Evolutionary conservation across 2,888 invertebrate species (phyloP).

Genomic region (Bugula neritina): DNA sequence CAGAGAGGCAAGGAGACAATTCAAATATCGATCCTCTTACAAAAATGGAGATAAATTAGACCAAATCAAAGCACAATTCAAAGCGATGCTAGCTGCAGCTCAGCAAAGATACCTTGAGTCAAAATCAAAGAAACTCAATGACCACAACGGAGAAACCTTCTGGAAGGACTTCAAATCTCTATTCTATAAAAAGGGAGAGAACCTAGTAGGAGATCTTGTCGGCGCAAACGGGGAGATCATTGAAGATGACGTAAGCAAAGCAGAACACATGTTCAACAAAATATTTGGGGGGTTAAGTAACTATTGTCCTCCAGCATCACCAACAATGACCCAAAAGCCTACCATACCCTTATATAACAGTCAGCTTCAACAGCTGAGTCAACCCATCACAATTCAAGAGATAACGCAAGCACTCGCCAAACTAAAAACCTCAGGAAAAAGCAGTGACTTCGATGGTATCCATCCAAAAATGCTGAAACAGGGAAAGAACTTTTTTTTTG

Average conservation of each 20-base stretch:
- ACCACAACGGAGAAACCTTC: neutral
- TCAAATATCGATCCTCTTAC: conserved; percentile 6
- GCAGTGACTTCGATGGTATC: conserved; percentile 3
- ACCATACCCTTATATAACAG: neutral
- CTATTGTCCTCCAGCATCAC: neutral
- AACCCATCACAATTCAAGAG: conserved; percentile 2
- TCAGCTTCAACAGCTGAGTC: neutral
- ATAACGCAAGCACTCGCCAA: neutral
- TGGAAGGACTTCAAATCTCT: conserved; percentile 3
- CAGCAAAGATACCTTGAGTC: conserved; percentile 14
- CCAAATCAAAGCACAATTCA: too few relatives aligned
- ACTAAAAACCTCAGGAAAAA: conserved; percentile 7
- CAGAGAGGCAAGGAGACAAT: neutral
- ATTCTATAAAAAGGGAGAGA: neutral
- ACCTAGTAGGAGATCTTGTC: neutral
- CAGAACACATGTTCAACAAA: conserved; percentile 10
- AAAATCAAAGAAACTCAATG: conserved; percentile 8
- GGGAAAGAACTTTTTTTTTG: conserved; percentile 3
- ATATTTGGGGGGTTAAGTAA: conserved; percentile 3
- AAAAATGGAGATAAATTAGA: conserved; percentile 13
- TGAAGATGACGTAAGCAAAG: neutral
- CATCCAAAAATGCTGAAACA: conserved; percentile 18
- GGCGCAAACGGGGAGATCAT: neutral
- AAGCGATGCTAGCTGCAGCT: neutral
- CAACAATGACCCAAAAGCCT: conserved; percentile 7